These are phyloP conservation scores for Teleogryllus occipitalis DNA, from an alignment of 1,140 invertebrate species.

Conservation along the genomic window DNA sequence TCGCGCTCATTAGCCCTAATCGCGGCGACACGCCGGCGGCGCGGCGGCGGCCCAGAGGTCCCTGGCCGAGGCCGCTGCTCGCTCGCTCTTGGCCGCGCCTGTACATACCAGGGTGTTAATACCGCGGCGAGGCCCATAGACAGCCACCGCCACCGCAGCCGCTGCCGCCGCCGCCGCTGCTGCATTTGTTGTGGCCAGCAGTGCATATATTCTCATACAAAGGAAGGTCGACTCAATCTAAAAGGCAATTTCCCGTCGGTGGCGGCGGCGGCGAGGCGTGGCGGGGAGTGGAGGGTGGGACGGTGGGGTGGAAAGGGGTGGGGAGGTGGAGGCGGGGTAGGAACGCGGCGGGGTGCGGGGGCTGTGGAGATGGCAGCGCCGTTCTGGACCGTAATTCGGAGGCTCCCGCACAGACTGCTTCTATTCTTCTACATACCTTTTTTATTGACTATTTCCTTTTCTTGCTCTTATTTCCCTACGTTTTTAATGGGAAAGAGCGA, in stretches of 20 bases:
- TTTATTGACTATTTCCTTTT: background rate
- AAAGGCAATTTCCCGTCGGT: background rate
- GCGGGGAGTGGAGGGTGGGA: too few species aligned
- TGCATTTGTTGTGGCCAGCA: background rate
- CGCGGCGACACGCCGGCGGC: background rate
- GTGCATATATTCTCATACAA: background rate
- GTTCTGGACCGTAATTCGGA: background rate
- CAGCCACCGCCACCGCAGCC: background rate
- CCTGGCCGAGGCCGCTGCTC: background rate
- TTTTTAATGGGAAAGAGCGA: background rate
- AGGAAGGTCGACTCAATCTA: slow-evolving; percentile 3
- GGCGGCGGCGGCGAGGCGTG: too few species aligned
- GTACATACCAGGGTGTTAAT: background rate
- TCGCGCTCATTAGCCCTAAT: background rate
- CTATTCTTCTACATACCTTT: background rate
- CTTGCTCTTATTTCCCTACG: background rate
- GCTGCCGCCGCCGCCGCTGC: background rate
- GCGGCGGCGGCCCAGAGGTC: too few species aligned
- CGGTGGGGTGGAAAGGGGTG: too few species aligned
- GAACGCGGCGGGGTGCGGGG: too few species aligned
- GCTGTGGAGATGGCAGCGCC: too few species aligned
- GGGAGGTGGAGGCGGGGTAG: too few species aligned
- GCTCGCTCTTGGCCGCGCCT: background rate
- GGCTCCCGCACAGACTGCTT: background rate
- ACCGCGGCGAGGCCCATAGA: background rate